A percentile compares a stretch with the other conserved stretches of the same genome.
These are phyloP conservation scores for Halictus rubicundus DNA, from an alignment of 1,140 invertebrate species.

Conservation along the genomic window DNA sequence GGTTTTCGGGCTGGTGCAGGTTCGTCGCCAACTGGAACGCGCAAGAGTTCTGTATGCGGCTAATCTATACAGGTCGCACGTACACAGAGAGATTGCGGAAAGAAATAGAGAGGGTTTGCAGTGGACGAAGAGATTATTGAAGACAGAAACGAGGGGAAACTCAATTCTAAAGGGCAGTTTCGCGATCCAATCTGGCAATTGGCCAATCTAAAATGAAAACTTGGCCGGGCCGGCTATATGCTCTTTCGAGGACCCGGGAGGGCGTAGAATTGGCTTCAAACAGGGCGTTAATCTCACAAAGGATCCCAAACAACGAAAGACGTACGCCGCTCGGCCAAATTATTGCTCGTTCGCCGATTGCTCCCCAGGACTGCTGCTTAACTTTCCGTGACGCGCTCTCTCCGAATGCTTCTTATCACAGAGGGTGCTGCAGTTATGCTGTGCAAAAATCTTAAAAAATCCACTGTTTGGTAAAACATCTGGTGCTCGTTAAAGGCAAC, in stretches of 20 bases:
- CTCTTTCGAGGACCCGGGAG: constrained; percentile 12
- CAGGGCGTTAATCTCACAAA: constrained; percentile 35
- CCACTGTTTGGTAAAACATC: too few species aligned
- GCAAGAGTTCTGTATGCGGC: neutral
- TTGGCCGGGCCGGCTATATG: constrained; percentile 41
- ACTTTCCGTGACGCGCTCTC: neutral
- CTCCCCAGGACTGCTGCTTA: too few species aligned
- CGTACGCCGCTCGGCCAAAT: neutral
- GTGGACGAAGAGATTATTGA: constrained; percentile 33
- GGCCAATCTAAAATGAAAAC: constrained; percentile 60
- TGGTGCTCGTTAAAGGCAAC: too few species aligned
- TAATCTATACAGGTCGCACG: constrained; percentile 8
- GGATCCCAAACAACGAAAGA: neutral
- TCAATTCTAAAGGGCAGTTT: constrained; percentile 56
- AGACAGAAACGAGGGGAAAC: constrained; percentile 45
- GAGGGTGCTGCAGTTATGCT: too few species aligned
- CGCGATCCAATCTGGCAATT: constrained; percentile 60
- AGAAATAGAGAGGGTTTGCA: constrained; percentile 20
- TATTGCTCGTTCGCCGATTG: too few species aligned
- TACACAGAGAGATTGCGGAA: neutral
- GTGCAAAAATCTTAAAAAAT: too few species aligned
- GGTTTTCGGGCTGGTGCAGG: neutral
- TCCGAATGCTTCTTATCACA: too few species aligned
- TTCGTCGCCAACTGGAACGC: too few species aligned
- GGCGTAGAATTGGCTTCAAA: constrained; percentile 31